phyloP scores from a whole-genome alignment of 1,140 invertebrate species.

The Drosophila kikkawai region DNA sequence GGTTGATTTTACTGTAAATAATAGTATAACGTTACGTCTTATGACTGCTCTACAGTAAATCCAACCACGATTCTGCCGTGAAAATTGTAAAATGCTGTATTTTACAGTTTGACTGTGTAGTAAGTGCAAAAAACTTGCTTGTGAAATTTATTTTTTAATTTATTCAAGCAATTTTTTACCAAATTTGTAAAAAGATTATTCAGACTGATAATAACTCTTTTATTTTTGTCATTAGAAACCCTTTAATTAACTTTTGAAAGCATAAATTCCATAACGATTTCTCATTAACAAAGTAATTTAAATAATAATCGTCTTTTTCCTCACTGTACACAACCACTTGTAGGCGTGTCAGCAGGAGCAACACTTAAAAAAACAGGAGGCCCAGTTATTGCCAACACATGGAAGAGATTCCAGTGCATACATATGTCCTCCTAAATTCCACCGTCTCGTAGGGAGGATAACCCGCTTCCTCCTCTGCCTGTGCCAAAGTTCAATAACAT shows the following conservation, averaged over 20 bases:
- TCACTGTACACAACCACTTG: constrained; percentile 30
- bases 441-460: too few relatives aligned
- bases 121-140: too few relatives aligned
- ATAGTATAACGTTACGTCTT: too few relatives aligned
- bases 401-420: constrained; percentile 58
- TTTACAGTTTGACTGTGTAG: too few relatives aligned
- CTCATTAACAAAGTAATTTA: neutral
- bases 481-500: constrained; percentile 67
- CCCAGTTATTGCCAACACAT: constrained; percentile 70
- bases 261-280: neutral
- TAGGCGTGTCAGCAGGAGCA: constrained; percentile 30
- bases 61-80: too few relatives aligned
- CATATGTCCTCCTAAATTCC: constrained; percentile 32
- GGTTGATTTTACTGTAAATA: too few relatives aligned
- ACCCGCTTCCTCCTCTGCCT: neutral
- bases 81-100: too few relatives aligned
- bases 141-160: too few relatives aligned
- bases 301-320: neutral
- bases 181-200: neutral
- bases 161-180: too few relatives aligned
- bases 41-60: too few relatives aligned
- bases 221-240: neutral
- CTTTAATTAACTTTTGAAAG: too few relatives aligned
- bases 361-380: constrained; percentile 23
- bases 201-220: neutral